Evolutionary conservation across 2,113 vertebrate genomes (phyloP).

Genomic region (Oenanthe melanoleuca): DNA sequence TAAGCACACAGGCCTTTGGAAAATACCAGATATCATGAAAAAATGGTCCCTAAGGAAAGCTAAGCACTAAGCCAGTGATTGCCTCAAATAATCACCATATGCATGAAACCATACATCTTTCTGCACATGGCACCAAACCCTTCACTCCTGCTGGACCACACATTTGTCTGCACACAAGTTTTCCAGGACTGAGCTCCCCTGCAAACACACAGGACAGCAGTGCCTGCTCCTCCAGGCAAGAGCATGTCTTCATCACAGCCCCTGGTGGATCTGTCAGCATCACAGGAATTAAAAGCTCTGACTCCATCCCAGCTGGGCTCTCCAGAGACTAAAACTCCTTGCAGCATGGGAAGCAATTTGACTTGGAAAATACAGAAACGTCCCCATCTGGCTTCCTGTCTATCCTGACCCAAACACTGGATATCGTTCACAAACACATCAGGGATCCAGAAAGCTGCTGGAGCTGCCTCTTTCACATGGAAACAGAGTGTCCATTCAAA

Average conservation of each 20-base stretch:
- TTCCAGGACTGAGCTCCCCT: not conserved
- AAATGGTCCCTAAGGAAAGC: conserved; percentile 12
- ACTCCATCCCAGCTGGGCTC: conserved; percentile 19
- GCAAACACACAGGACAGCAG: not conserved
- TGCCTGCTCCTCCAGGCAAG: not conserved
- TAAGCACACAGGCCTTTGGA: not conserved
- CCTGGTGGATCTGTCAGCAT: conserved; percentile 36
- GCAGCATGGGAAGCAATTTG: conserved; percentile 11
- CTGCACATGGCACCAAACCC: not conserved
- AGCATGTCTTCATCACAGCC: not conserved
- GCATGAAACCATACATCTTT: not conserved
- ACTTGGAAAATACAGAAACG: conserved; percentile 33
- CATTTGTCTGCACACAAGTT: not conserved
- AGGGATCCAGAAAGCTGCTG: conserved; percentile 34
- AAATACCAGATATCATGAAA: conserved; percentile 24
- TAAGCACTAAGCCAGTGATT: conserved; percentile 32
- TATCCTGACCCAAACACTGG: conserved; percentile 37
- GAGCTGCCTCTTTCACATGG: not conserved
- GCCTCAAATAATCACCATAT: conserved; percentile 21
- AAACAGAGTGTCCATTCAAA: conserved; percentile 44
- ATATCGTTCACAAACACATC: conserved; percentile 34
- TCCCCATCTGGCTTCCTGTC: conserved; percentile 52
- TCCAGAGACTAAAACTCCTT: conserved; percentile 15
- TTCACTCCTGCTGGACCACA: conserved; percentile 55
- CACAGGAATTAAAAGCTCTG: conserved; percentile 11